These are phyloP conservation scores for Ciconia maguari DNA, from an alignment of 2,113 vertebrate species.

Conservation along the genomic window DNA sequence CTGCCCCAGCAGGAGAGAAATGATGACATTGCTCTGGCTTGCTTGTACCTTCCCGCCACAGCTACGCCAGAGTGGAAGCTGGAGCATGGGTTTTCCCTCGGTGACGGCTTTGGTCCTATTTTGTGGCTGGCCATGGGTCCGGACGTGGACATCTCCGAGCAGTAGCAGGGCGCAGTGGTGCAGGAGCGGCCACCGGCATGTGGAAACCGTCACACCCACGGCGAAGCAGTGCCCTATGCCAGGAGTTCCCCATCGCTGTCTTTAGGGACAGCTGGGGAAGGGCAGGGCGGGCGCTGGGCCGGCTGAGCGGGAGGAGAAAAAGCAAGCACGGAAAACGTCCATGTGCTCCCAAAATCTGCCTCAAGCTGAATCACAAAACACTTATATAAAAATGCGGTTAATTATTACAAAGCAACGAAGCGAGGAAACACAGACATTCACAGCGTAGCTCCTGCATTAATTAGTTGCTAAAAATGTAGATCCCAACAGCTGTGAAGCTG, in stretches of 20 bases:
- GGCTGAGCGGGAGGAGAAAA: not conserved
- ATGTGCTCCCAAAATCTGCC: not conserved
- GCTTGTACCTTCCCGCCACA: not conserved
- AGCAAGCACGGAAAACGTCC: not conserved
- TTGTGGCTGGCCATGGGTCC: not conserved
- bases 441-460: not conserved
- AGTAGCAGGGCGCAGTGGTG: not conserved
- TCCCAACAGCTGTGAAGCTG: not conserved
- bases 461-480: constrained; percentile 10
- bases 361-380: not conserved
- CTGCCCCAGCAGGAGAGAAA: not conserved
- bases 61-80: not conserved
- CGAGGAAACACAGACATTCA: not conserved
- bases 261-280: not conserved
- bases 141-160: accelerated
- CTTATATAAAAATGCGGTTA: not conserved
- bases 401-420: not conserved
- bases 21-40: not conserved
- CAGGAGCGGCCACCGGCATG: accelerated
- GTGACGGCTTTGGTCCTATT: not conserved
- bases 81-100: not conserved
- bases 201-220: not conserved
- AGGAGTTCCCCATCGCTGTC: accelerated
- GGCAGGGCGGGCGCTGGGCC: not conserved
- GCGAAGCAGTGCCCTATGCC: not conserved